Conservation (phyloP, 2,113 vertebrate species). For the Argyrosomus japonicus region DNA sequence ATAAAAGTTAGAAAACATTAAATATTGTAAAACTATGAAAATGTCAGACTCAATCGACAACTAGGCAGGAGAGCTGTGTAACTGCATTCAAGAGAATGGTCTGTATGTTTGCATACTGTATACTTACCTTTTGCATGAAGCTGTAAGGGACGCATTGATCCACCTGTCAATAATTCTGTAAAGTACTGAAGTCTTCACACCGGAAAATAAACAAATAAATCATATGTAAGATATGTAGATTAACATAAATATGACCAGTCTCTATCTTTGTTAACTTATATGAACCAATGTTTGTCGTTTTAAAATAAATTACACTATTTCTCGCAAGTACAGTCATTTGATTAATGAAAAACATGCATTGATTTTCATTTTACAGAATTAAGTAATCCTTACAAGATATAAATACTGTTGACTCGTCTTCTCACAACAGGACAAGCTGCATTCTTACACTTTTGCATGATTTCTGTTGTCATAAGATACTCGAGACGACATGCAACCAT, state of each 20-base stretch:
- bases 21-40: not conserved
- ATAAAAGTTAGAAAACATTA: not conserved
- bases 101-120: not conserved
- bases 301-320: no score
- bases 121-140: constrained; percentile 1
- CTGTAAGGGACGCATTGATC: not conserved
- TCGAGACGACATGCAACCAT: not conserved
- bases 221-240: not conserved
- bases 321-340: no score
- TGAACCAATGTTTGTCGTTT: no score
- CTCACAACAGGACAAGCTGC: not conserved
- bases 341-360: no score
- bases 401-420: not conserved
- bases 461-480: not conserved
- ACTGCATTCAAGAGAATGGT: not conserved
- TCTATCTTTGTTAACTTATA: no score
- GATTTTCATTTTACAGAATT: no score
- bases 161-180: not conserved
- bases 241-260: not conserved
- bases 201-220: not conserved
- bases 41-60: not conserved
- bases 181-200: not conserved
- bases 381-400: not conserved
- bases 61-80: not conserved
- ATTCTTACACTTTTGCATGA: not conserved